These are phyloP conservation scores for Pomatostomus ruficeps DNA, from an alignment of 2,113 vertebrate genomes.

Conservation along the genomic window DNA sequence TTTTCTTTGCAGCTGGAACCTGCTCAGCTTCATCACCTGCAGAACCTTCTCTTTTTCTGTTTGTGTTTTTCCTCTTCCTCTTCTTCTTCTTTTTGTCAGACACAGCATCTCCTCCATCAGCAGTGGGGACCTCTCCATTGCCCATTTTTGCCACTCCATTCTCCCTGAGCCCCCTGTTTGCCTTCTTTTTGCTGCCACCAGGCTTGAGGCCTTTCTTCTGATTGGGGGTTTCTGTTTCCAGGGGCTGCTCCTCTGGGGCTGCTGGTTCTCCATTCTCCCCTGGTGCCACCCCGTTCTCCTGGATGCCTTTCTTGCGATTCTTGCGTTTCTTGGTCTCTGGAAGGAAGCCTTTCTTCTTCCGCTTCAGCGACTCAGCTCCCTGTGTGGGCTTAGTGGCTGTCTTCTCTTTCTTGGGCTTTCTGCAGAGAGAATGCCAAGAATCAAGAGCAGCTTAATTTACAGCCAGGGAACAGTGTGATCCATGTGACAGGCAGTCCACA, in stretches of 20 bases:
- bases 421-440: slow-evolving; percentile 19
- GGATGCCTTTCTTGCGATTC: slow-evolving; percentile 66
- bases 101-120: background rate
- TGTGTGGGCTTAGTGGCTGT: background rate
- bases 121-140: background rate
- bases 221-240: background rate
- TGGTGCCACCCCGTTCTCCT: background rate
- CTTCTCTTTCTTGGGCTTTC: slow-evolving; percentile 85
- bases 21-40: background rate
- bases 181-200: slow-evolving; percentile 82
- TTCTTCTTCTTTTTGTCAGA: slow-evolving; percentile 9
- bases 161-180: background rate
- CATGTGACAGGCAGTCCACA: rapidly evolving
- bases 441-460: background rate
- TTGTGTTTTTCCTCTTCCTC: slow-evolving; percentile 7
- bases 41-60: slow-evolving; percentile 14
- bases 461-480: background rate
- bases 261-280: background rate
- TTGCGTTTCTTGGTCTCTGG: slow-evolving; percentile 91
- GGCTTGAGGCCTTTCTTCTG: slow-evolving; percentile 84
- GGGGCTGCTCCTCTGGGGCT: background rate
- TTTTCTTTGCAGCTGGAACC: slow-evolving; percentile 50
- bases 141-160: background rate
- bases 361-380: background rate
- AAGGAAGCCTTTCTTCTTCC: slow-evolving; percentile 90